Base-by-base conservation (phyloP, 2,888 invertebrate species). In the Hydriomena furcata region DNA sequence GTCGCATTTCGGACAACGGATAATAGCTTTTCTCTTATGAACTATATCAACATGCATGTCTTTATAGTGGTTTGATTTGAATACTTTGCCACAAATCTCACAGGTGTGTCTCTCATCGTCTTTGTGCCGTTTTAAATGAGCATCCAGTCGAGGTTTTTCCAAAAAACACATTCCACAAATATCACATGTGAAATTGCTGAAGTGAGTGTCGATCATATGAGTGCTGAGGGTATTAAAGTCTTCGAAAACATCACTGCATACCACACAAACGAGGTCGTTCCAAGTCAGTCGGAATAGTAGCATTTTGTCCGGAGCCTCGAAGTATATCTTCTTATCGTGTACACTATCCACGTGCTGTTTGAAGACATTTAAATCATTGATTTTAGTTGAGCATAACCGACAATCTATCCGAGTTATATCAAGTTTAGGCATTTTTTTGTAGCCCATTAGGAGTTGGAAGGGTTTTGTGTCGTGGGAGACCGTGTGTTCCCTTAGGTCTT, bases 91-190 rank as follows among this genome's bases (percentile, higher is more conserved):
- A 54, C 91, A 91, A 0, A 89, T 73, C 17, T 90, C 87, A 44
- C 93, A 93, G 0, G 86, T 87, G 54, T 91, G 85, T 0, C 80
- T 75, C 20, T 92, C 92, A 45, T 91, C 91, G 35, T 92, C 91
- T 1, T 84, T 84, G 25, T 90, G 90, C 3, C 84, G 51, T 24
- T 84, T 86, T 20, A 85, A 42, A 68, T 92, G 92, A 0, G 87
- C 91, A 8, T 87, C 87, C 7, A 91, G 54, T 0, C 91, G 74
- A 0, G 90, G 80, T 27, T 87, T 87, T 51, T 91, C 91, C 0
- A 91, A 57, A 59, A 92, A 92, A 4, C 88, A 85, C 20, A 89
- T 84, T 0, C 90, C 85, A 36, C 88, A 89, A 0, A 88, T 63
- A 50, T 88, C 88, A 42, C 91, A 91, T 0, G 88, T 85, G 21